Percentiles rank a stretch among this genome's conserved stretches.
phyloP scores from a whole-genome alignment of 2,888 invertebrate genomes.

The Heliconius cydno region DNA sequence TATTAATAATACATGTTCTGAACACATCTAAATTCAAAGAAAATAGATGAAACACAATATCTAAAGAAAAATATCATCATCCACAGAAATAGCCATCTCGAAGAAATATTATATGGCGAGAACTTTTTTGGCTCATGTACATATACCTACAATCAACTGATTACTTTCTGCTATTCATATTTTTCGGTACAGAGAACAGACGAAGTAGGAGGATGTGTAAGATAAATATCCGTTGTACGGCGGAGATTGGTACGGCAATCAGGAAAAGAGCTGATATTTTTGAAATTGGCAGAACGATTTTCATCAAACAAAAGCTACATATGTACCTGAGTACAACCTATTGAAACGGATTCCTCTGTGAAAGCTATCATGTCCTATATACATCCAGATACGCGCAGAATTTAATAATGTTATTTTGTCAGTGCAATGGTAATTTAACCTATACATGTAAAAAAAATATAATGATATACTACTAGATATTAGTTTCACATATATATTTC shows the following conservation, averaged over 20 bases:
- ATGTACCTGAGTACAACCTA: background rate
- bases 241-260: constrained; percentile 18
- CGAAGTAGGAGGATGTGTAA: constrained; percentile 1
- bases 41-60: background rate
- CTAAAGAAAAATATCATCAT: background rate
- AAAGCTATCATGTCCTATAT: background rate
- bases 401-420: background rate
- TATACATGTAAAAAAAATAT: background rate
- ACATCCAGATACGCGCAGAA: background rate
- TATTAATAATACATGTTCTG: background rate
- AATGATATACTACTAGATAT: background rate
- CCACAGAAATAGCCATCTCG: background rate
- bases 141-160: constrained; percentile 33
- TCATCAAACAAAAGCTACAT: constrained; percentile 1
- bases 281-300: constrained; percentile 15
- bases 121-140: constrained; percentile 17
- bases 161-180: constrained; percentile 26
- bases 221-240: constrained; percentile 5
- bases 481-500: background rate
- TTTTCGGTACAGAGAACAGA: constrained; percentile 9
- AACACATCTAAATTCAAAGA: background rate
- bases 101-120: background rate
- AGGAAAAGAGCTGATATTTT: constrained; percentile 7
- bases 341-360: background rate
- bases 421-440: background rate